Evolutionary conservation across 2,113 vertebrate genomes (phyloP).

Genomic region (Oreochromis tanganicae): DNA sequence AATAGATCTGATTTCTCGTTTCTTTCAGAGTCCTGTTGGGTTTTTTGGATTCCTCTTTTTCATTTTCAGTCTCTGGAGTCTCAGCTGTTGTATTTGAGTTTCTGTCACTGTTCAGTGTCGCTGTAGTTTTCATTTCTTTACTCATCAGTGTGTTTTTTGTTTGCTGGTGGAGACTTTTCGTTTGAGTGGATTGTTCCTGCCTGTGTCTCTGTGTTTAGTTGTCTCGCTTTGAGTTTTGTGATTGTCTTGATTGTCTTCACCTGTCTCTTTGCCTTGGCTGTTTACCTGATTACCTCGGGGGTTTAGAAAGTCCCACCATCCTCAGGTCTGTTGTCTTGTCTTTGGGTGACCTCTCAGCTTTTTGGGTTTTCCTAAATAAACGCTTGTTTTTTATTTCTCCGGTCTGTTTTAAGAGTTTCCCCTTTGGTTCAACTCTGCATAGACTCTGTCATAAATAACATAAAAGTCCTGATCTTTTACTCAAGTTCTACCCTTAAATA

Average conservation of each 20-base stretch:
- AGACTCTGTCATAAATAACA: neutral
- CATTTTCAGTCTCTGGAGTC: neutral
- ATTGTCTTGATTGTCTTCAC: neutral
- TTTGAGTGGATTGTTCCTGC: neutral
- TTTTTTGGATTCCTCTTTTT: neutral
- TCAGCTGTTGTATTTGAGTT: neutral
- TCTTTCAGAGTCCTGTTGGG: neutral
- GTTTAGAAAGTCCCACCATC: neutral
- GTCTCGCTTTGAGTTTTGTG: neutral
- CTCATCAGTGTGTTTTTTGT: fast-evolving
- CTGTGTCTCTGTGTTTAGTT: neutral
- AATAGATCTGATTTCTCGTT: neutral
- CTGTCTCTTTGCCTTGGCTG: neutral
- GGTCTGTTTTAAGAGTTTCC: neutral
- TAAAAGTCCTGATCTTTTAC: neutral
- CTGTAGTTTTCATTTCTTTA: neutral
- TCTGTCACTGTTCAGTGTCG: neutral
- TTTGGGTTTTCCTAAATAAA: neutral
- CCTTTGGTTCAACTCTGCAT: neutral
- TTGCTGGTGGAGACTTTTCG: neutral
- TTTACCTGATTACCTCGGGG: neutral
- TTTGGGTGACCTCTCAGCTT: neutral
- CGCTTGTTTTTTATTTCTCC: neutral
- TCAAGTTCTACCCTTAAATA: neutral
- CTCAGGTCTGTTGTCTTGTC: neutral